Percentiles rank a stretch among this genome's conserved stretches.
Conservation (phyloP, 1,140 invertebrate genomes). For the Hyles vespertilio region DNA sequence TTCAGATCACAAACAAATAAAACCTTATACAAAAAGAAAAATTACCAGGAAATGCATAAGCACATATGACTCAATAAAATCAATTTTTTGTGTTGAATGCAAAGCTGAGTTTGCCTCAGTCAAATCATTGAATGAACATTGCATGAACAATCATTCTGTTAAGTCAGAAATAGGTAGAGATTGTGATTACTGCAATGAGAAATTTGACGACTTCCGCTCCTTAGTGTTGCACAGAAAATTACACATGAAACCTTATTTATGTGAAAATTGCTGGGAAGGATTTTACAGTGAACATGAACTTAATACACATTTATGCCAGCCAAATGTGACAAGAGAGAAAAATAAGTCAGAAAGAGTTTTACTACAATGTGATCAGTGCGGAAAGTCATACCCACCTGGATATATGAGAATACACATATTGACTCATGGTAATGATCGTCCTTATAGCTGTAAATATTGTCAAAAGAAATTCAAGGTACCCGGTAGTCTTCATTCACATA, state of each 20-base stretch:
- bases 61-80: slow-evolving; percentile 25
- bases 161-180: slow-evolving; percentile 50
- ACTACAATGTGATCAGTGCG: slow-evolving; percentile 69
- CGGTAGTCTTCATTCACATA: slow-evolving; percentile 62
- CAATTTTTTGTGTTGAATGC: slow-evolving; percentile 61
- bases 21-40: slow-evolving; percentile 20
- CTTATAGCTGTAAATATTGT: slow-evolving; percentile 68
- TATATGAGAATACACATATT: slow-evolving; percentile 70
- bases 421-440: slow-evolving; percentile 59
- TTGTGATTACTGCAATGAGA: slow-evolving; percentile 70
- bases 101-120: slow-evolving; percentile 50
- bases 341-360: slow-evolving; percentile 44
- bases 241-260: slow-evolving; percentile 63
- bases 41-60: slow-evolving; percentile 16
- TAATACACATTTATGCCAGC: slow-evolving; percentile 52
- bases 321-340: slow-evolving; percentile 43
- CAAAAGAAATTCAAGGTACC: slow-evolving; percentile 71
- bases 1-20: slow-evolving; percentile 34
- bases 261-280: slow-evolving; percentile 69
- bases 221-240: slow-evolving; percentile 63
- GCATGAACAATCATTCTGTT: slow-evolving; percentile 44
- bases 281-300: slow-evolving; percentile 49
- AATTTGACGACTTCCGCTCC: slow-evolving; percentile 66
- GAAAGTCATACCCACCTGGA: slow-evolving; percentile 66
- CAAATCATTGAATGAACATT: slow-evolving; percentile 53